phyloP scores from a whole-genome alignment of 2,888 invertebrate genomes.

The Scaptodrosophila latifasciaeformis region DNA sequence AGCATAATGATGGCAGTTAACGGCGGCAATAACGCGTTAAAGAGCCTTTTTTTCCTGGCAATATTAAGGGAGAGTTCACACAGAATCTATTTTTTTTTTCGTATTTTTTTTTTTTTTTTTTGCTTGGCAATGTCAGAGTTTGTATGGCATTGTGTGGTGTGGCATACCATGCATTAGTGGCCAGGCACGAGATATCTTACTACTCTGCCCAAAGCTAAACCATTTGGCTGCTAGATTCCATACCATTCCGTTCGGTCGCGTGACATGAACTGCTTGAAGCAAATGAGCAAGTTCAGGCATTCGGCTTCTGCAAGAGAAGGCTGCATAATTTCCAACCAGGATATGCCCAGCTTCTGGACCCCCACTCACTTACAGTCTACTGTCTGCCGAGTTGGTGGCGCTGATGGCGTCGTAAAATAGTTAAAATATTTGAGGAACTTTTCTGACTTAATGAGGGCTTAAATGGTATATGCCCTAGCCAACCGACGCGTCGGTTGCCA shows the following conservation, averaged over 20 bases:
- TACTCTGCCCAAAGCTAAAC: too few species aligned
- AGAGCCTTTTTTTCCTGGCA: slow-evolving; percentile 34
- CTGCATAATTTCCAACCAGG: slow-evolving; percentile 56
- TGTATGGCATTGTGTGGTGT: too few species aligned
- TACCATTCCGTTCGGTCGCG: slow-evolving; percentile 1
- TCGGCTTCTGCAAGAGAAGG: slow-evolving; percentile 30
- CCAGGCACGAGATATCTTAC: too few species aligned
- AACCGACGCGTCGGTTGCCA: slow-evolving; percentile 37
- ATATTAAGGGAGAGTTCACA: too few species aligned
- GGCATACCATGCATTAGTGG: slow-evolving; percentile 1
- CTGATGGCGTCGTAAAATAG: slow-evolving; percentile 53
- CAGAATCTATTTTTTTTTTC: too few species aligned
- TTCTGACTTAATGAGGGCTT: slow-evolving; percentile 53
- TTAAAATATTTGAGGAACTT: slow-evolving; percentile 52
- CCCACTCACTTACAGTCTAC: slow-evolving; percentile 5
- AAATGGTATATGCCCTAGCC: slow-evolving; percentile 52
- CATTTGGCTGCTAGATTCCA: slow-evolving; percentile 6
- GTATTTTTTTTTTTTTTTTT: too few species aligned
- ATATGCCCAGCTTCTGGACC: slow-evolving; percentile 33
- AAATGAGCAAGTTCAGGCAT: slow-evolving; percentile 43
- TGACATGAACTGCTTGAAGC: slow-evolving; percentile 37
- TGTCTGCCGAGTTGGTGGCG: slow-evolving; percentile 30
- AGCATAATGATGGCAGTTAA: slow-evolving; percentile 43
- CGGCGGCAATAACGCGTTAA: slow-evolving; percentile 46
- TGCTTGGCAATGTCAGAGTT: too few species aligned